These are phyloP conservation scores for Datnioides undecimradiatus DNA, from an alignment of 2,113 vertebrate genomes.

Conservation along the genomic window DNA sequence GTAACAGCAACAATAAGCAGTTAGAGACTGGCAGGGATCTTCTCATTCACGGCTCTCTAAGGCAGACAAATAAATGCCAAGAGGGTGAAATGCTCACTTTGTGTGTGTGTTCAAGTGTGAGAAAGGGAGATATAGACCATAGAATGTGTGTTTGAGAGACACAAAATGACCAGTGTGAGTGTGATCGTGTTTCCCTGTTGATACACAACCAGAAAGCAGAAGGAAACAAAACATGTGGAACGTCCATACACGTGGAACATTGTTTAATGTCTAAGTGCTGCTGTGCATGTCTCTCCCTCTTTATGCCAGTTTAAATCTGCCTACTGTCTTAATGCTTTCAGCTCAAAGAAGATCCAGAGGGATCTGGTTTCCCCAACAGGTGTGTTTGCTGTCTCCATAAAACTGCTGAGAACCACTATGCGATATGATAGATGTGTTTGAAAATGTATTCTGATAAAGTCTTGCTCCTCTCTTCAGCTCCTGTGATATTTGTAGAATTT, in stretches of 20 bases:
- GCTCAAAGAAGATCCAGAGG: background rate
- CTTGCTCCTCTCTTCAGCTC: background rate
- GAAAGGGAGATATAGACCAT: conserved; percentile 13
- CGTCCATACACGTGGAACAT: background rate
- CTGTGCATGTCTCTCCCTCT: background rate
- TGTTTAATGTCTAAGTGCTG: background rate
- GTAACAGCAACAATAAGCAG: conserved; percentile 68
- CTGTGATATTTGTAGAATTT: background rate
- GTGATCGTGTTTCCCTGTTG: conserved; percentile 26
- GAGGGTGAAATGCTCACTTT: conserved; percentile 40
- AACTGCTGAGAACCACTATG: background rate
- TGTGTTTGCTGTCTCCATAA: background rate
- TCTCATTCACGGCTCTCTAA: conserved; percentile 63
- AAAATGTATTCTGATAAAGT: background rate
- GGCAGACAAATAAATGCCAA: conserved; percentile 33
- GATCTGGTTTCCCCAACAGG: background rate
- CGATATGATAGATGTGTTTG: background rate
- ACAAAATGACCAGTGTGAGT: conserved; percentile 40
- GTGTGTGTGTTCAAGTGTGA: conserved; percentile 16
- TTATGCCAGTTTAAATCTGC: background rate
- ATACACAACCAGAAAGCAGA: conserved; percentile 12
- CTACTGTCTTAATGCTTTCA: background rate
- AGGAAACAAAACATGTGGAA: conserved; percentile 17
- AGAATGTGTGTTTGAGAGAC: conserved; percentile 11
- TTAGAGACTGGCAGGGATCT: conserved; percentile 68